A percentile compares a stretch with the other conserved stretches of the same genome.
These are phyloP conservation scores for Ennomos fuscantarius DNA, from an alignment of 2,888 invertebrate genomes.

Conservation along the genomic window DNA sequence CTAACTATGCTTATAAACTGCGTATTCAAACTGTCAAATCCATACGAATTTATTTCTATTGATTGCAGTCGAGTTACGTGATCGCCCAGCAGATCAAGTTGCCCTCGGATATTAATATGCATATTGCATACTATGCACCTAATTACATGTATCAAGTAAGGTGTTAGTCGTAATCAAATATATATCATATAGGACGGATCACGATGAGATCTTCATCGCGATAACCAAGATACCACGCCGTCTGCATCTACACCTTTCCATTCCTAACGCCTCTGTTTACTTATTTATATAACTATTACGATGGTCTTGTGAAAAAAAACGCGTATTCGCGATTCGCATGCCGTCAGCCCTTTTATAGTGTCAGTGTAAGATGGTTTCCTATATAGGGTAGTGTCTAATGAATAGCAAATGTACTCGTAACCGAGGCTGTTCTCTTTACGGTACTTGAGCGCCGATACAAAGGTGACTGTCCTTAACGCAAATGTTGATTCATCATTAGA, in stretches of 20 bases:
- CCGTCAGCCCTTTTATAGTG: slow-evolving; percentile 62
- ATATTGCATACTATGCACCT: slow-evolving; percentile 9
- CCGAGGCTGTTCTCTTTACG: slow-evolving; percentile 60
- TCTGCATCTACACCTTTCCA: slow-evolving; percentile 1
- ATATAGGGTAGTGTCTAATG: slow-evolving; percentile 73
- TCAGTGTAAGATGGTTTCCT: slow-evolving; percentile 62
- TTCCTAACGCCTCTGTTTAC: slow-evolving; percentile 28
- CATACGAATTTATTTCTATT: too few species aligned
- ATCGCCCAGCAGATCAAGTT: slow-evolving; percentile 1
- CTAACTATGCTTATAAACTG: too few species aligned
- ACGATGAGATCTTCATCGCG: slow-evolving; percentile 9
- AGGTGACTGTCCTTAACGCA: slow-evolving; percentile 50
- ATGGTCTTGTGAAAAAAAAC: slow-evolving; percentile 56
- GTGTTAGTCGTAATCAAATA: slow-evolving; percentile 3
- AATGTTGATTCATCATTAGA: slow-evolving; percentile 20
- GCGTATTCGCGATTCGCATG: slow-evolving; percentile 52
- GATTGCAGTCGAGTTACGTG: too few species aligned
- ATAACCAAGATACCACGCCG: slow-evolving; percentile 1
- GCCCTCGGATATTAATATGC: neutral
- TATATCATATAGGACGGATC: slow-evolving; percentile 3
- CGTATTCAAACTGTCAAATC: too few species aligned
- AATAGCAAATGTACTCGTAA: slow-evolving; percentile 70
- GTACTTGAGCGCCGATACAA: slow-evolving; percentile 47
- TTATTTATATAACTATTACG: slow-evolving; percentile 63
- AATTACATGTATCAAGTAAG: slow-evolving; percentile 6